A percentile compares a stretch with the other conserved stretches of the same genome.
Conservation (phyloP, 2,113 vertebrate species). For the Capra hircus region DNA sequence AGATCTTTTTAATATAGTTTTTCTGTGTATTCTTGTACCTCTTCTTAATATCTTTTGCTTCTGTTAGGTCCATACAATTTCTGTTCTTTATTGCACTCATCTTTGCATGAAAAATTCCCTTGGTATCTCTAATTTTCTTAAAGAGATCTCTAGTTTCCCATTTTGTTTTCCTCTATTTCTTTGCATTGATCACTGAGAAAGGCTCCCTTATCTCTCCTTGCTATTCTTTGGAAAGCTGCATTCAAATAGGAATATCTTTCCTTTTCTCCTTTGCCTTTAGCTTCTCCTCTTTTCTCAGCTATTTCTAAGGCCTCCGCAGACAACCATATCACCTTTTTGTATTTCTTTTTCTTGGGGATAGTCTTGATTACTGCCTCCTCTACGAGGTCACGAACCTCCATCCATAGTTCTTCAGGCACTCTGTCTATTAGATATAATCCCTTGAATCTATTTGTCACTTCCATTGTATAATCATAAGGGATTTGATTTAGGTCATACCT, state of each 20-base stretch:
- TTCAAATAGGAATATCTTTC: background rate
- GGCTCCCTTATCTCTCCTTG: background rate
- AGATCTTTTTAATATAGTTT: background rate
- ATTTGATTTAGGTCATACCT: background rate
- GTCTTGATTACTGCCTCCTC: background rate
- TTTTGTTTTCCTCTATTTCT: background rate
- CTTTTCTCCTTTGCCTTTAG: background rate
- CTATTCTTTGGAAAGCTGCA: background rate
- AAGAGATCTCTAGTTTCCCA: background rate
- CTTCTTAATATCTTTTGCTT: background rate
- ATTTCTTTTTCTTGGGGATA: background rate
- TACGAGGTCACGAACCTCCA: rapidly evolving
- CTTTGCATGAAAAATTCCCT: background rate
- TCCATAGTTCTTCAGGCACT: background rate
- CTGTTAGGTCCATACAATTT: background rate
- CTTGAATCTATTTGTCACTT: background rate
- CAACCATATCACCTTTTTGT: background rate
- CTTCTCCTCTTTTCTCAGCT: background rate
- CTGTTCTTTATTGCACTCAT: background rate
- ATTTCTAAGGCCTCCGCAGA: background rate
- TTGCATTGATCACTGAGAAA: background rate
- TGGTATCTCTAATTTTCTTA: background rate
- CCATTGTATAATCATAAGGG: background rate
- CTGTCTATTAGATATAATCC: background rate
- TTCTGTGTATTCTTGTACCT: background rate